A percentile compares a stretch with the other conserved stretches of the same genome.
Conservation (phyloP, 2,888 invertebrate genomes). For the Limnephilus lunatus region DNA sequence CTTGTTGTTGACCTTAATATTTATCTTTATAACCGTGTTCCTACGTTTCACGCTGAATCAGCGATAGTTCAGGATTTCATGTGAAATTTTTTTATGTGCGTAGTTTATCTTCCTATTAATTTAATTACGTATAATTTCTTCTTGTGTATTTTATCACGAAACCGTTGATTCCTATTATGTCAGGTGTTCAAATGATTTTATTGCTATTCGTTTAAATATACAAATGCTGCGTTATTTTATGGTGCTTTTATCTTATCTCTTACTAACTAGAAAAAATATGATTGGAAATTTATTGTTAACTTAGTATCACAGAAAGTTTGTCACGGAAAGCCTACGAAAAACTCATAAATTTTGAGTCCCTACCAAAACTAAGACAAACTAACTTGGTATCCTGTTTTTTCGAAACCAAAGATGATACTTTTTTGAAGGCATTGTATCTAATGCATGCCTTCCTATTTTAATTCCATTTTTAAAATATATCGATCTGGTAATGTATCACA, state of each 20-base stretch:
- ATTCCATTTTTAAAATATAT: too few species aligned
- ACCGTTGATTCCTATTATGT: not conserved
- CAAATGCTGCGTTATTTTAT: not conserved
- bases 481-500: too few species aligned
- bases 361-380: not conserved
- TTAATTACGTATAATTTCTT: not conserved
- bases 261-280: not conserved
- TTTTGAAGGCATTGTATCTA: too few species aligned
- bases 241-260: not conserved
- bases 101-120: not conserved
- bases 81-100: not conserved
- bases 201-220: not conserved
- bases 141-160: not conserved
- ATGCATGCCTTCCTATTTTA: too few species aligned
- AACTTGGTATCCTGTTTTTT: not conserved
- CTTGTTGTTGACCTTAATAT: not conserved
- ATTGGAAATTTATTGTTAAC: too few species aligned
- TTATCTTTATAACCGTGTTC: not conserved
- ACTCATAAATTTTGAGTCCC: not conserved
- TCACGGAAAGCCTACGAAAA: too few species aligned
- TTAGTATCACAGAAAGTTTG: too few species aligned
- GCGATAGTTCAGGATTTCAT: not conserved
- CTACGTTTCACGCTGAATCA: too few species aligned
- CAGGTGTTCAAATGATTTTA: not conserved
- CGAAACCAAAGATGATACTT: too few species aligned